phyloP scores from a whole-genome alignment of 2,888 invertebrate genomes.

The Fabriciana adippe region DNA sequence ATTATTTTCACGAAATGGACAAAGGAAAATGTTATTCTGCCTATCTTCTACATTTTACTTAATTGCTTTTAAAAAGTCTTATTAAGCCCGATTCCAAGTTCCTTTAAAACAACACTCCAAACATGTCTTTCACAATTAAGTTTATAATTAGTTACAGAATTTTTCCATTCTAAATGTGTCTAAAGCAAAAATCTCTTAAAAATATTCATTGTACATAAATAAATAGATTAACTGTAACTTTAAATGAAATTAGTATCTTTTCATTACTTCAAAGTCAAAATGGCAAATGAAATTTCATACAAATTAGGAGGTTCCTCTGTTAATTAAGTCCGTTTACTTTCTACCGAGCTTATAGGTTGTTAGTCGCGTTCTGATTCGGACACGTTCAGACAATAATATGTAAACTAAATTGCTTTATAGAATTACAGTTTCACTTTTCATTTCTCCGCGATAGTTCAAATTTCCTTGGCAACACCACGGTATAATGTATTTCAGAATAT shows the following conservation, averaged over 20 bases:
- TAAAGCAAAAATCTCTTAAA: too few relatives aligned
- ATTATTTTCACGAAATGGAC: too few relatives aligned
- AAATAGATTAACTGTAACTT: not conserved
- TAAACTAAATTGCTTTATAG: constrained; percentile 40
- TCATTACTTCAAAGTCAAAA: constrained; percentile 3
- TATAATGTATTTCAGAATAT: too few relatives aligned
- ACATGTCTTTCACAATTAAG: too few relatives aligned
- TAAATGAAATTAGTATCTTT: not conserved
- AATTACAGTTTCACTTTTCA: constrained; percentile 37
- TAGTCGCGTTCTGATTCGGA: constrained; percentile 54
- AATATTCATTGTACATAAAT: not conserved
- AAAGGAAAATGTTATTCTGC: too few relatives aligned
- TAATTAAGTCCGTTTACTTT: constrained; percentile 46
- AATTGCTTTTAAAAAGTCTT: too few relatives aligned
- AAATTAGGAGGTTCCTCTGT: constrained; percentile 40
- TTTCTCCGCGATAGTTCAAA: constrained; percentile 18
- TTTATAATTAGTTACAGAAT: too few relatives aligned
- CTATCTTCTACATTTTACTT: too few relatives aligned
- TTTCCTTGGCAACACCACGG: not conserved
- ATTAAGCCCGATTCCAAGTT: too few relatives aligned
- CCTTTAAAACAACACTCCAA: too few relatives aligned
- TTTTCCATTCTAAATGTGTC: too few relatives aligned
- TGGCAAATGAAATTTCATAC: constrained; percentile 40
- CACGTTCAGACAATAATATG: constrained; percentile 37
- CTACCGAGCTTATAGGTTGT: constrained; percentile 50